Conservation (phyloP, 2,113 vertebrate species). For the Oriolus oriolus region DNA sequence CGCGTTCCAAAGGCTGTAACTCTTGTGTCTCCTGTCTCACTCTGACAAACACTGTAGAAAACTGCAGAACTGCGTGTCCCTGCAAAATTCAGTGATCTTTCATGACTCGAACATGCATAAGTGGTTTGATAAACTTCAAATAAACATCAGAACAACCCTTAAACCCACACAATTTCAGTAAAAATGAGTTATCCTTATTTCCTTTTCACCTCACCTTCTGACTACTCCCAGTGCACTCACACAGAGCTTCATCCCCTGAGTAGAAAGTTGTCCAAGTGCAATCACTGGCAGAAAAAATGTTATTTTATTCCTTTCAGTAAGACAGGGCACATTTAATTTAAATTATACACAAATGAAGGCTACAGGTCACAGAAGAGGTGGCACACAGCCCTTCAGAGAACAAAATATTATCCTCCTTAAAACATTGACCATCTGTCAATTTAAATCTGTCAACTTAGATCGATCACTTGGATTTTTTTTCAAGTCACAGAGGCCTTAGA, state of each 20-base stretch:
- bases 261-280: neutral
- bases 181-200: neutral
- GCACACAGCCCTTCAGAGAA: neutral
- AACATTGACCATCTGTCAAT: neutral
- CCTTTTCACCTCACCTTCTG: neutral
- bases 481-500: neutral
- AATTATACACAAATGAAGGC: neutral
- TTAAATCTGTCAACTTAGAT: neutral
- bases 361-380: neutral
- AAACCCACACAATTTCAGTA: neutral
- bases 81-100: neutral
- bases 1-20: neutral
- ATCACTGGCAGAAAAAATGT: neutral
- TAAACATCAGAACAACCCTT: neutral
- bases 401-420: neutral
- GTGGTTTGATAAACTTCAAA: neutral
- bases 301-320: neutral
- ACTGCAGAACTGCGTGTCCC: neutral
- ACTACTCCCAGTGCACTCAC: neutral
- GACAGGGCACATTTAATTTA: neutral
- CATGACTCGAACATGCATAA: neutral
- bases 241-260: neutral
- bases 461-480: neutral
- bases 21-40: neutral
- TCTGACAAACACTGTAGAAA: neutral